Evolutionary conservation across 2,888 invertebrate genomes (phyloP), one percentile per base, ranked within the genome.

Genomic region (Drosophila vallismaia): DNA sequence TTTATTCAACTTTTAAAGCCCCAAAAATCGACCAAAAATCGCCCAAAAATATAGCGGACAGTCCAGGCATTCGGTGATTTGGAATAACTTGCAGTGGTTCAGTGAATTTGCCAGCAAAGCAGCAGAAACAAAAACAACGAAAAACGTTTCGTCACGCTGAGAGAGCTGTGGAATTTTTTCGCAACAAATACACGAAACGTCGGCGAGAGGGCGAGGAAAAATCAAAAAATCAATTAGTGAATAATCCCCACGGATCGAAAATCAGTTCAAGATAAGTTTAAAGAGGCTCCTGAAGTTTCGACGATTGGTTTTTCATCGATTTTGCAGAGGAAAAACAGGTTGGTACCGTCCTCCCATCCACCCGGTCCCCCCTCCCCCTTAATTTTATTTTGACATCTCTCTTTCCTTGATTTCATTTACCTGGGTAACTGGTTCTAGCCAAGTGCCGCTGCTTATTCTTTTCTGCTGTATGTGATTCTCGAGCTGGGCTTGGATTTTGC

Each of bases 311-410:
- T 77, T 75, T 71, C 75, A 87, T 88, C 88, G 89, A 87, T 88
- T 88, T 77, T 88, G 82, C 86, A 71, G 53, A 72, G 33, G 69
- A 66, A 78, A 75, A 85, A 86, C 87, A 86, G 86, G 86, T 88
- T 88, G 83, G 86, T 87, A 49, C 19, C 31, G 29, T 31, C 12
- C 28, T 42, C 45, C 63, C 44, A 36, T 51, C 50, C 50, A 50
- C 63, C 44, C 14, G 24, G 14, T n/a, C 31, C 49, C 19, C 24
- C 26, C 1, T 3, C 24, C n/a, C 4, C 4, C 14, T n/a, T 4
- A 8, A 12, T 33, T 12, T 36, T n/a, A 6, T 12, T 36, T 36
- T 36, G 12, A 10, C 33, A 29, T 12, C 51, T 49, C 44, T 9
- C 19, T 54, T 46, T 24, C 54, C 66, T 48, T 64, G 55, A 64